Conservation (phyloP, 1,140 invertebrate species). For the Oppia nitens region DNA sequence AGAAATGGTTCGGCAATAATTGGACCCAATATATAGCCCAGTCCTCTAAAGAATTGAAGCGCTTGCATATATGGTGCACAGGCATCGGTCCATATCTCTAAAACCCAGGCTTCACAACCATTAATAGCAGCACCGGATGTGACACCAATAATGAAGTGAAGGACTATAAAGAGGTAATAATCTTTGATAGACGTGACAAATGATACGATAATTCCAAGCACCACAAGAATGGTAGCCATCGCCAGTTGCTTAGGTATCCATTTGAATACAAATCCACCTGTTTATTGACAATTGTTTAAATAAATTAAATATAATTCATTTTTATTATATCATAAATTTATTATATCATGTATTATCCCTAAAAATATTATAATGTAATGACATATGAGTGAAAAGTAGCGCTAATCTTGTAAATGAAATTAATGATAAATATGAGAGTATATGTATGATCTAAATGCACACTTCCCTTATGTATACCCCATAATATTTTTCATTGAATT, state of each 20-base stretch:
- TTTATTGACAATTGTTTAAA: too few species aligned
- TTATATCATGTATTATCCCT: too few species aligned
- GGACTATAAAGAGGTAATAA: neutral
- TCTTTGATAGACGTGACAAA: neutral
- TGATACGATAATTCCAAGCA: neutral
- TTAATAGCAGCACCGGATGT: neutral
- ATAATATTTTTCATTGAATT: too few species aligned
- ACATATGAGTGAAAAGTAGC: too few species aligned
- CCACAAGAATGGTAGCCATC: neutral
- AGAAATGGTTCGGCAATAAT: slow-evolving; percentile 10
- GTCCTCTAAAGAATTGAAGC: slow-evolving; percentile 13
- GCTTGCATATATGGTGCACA: slow-evolving; percentile 12
- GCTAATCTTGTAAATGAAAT: too few species aligned
- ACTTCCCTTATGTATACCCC: too few species aligned
- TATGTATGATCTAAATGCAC: too few species aligned
- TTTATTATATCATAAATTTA: too few species aligned
- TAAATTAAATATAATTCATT: too few species aligned
- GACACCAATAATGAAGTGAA: neutral
- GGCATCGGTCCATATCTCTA: slow-evolving; percentile 8
- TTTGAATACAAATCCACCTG: slow-evolving; percentile 13
- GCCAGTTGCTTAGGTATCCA: slow-evolving; percentile 3
- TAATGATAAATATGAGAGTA: too few species aligned
- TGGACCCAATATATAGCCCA: slow-evolving; percentile 12
- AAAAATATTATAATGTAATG: too few species aligned
- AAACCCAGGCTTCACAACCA: slow-evolving; percentile 7